phyloP scores from a whole-genome alignment of 2,113 vertebrate genomes.

The Heloderma charlesbogerti region DNA sequence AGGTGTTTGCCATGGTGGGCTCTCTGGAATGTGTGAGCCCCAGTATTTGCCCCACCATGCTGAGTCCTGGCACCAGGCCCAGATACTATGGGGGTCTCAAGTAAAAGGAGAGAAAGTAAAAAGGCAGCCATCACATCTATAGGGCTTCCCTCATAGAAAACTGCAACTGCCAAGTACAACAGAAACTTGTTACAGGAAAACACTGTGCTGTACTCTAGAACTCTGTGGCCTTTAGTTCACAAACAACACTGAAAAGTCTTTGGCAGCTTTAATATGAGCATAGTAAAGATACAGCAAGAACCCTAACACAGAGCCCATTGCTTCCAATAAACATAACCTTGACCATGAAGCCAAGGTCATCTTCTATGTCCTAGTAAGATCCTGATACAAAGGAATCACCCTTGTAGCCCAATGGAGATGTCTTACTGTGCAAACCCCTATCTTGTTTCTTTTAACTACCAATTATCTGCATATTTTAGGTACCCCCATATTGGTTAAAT shows the following conservation, averaged over 20 bases:
- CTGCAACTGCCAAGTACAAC: background rate
- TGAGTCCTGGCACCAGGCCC: background rate
- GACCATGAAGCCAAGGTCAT: background rate
- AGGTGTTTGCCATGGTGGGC: background rate
- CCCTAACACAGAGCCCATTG: background rate
- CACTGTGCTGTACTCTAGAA: background rate
- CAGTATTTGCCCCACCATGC: background rate
- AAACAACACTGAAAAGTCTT: no score
- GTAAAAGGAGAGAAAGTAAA: no score
- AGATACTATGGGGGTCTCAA: background rate
- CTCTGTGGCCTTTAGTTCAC: background rate
- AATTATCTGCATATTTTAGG: background rate
- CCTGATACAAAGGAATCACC: background rate
- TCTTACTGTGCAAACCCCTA: background rate
- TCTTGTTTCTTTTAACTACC: background rate
- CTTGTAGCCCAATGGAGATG: background rate
- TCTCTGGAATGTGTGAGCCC: background rate
- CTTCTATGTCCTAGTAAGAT: background rate
- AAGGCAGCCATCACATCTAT: background rate
- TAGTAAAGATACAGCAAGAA: background rate
- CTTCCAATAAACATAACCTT: background rate
- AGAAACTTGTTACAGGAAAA: background rate
- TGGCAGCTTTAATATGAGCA: background rate
- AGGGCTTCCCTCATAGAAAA: background rate
- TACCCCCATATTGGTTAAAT: background rate